These are phyloP conservation scores for Nesogale talazaci DNA, from an alignment of 2,113 vertebrate species.

Conservation along the genomic window DNA sequence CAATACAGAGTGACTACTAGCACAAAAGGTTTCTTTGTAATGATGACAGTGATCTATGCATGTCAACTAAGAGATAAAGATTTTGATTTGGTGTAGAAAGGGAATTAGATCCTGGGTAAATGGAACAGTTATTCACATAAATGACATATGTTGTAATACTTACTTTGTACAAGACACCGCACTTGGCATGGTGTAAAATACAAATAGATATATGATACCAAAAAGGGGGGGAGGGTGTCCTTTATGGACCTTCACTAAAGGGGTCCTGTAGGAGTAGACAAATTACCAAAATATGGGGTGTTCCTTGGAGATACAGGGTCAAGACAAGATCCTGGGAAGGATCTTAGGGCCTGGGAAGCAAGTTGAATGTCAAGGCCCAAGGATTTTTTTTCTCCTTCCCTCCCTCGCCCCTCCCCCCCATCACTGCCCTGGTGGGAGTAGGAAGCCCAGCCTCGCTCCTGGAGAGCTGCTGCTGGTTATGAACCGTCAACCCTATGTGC, in stretches of 20 bases:
- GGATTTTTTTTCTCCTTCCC: too few relatives aligned
- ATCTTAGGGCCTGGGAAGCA: not conserved
- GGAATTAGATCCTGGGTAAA: constrained; percentile 55
- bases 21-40: constrained; percentile 40
- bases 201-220: not conserved
- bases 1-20: not conserved
- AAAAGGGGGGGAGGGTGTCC: not conserved
- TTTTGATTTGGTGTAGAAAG: constrained; percentile 48
- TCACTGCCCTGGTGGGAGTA: too few relatives aligned
- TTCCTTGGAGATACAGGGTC: not conserved
- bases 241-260: constrained; percentile 38
- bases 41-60: constrained; percentile 23
- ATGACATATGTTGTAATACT: not conserved
- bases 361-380: not conserved
- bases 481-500: too few relatives aligned
- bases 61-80: constrained; percentile 43
- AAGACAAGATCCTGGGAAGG: not conserved
- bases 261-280: not conserved
- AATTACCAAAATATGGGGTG: not conserved
- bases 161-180: not conserved
- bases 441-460: too few relatives aligned
- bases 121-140: constrained; percentile 44
- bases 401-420: too few relatives aligned
- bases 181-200: not conserved
- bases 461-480: too few relatives aligned